phyloP scores from a whole-genome alignment of 2,113 vertebrate genomes.

The Siniperca knerii region DNA sequence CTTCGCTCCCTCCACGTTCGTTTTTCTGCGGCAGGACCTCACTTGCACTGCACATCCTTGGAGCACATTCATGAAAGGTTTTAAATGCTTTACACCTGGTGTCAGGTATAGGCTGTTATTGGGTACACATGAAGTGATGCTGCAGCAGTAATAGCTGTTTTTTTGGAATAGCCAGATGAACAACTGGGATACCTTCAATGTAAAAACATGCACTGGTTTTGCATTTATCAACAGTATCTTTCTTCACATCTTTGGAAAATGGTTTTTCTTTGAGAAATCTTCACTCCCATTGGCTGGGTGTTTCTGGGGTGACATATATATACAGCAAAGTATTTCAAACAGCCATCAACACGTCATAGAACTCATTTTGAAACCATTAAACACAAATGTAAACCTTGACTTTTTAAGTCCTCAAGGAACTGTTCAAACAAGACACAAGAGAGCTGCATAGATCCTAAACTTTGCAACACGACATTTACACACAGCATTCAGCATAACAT shows the following conservation, averaged over 20 bases:
- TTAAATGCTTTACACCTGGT: background rate
- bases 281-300: background rate
- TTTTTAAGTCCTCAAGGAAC: background rate
- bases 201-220: background rate
- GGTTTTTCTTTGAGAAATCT: background rate
- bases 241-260: background rate
- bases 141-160: slow-evolving; percentile 16
- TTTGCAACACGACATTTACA: background rate
- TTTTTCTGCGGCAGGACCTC: slow-evolving; percentile 10
- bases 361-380: background rate
- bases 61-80: background rate
- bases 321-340: background rate
- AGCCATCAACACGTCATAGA: background rate
- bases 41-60: background rate
- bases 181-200: background rate
- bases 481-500: background rate
- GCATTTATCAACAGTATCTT: background rate
- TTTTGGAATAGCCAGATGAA: background rate
- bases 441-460: background rate
- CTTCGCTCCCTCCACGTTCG: slow-evolving; percentile 28
- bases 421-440: background rate
- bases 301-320: background rate
- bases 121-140: background rate
- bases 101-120: background rate
- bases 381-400: background rate